These are phyloP conservation scores for Leptopilina syphax DNA, from an alignment of 2,888 invertebrate species.

Conservation along the genomic window DNA sequence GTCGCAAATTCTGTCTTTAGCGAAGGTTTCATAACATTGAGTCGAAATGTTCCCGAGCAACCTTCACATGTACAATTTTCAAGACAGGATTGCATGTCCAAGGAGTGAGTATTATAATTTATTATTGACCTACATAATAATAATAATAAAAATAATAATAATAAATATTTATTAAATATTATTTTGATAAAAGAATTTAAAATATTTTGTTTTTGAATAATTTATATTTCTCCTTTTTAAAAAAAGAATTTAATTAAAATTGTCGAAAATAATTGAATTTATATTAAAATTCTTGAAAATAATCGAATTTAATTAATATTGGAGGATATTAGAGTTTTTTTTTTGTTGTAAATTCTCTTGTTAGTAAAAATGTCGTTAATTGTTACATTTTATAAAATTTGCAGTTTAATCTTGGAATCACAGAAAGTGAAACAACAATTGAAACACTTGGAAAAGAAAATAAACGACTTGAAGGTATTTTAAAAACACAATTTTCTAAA, in stretches of 20 bases:
- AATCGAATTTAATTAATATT: neutral
- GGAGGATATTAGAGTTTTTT: neutral
- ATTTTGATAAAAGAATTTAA: neutral
- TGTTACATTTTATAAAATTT: constrained; percentile 51
- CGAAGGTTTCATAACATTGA: constrained; percentile 78
- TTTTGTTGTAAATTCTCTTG: constrained; percentile 27
- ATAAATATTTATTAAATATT: constrained; percentile 21
- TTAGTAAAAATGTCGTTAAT: constrained; percentile 13
- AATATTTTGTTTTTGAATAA: no score
- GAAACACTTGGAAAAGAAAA: constrained; percentile 80
- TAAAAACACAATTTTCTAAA: neutral
- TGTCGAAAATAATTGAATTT: no score
- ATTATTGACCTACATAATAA: neutral
- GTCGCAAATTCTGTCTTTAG: constrained; percentile 71
- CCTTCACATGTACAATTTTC: constrained; percentile 69
- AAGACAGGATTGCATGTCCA: constrained; percentile 73
- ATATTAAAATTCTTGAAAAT: no score
- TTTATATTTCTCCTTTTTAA: no score
- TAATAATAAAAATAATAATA: neutral
- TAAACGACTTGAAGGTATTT: constrained; percentile 80
- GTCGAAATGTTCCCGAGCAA: constrained; percentile 73
- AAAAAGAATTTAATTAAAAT: no score
- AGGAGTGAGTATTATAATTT: constrained; percentile 69
- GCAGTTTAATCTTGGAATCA: constrained; percentile 79
- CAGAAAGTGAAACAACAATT: constrained; percentile 81